Conservation (phyloP, 2,113 vertebrate species). For the Bostrychus sinensis region DNA sequence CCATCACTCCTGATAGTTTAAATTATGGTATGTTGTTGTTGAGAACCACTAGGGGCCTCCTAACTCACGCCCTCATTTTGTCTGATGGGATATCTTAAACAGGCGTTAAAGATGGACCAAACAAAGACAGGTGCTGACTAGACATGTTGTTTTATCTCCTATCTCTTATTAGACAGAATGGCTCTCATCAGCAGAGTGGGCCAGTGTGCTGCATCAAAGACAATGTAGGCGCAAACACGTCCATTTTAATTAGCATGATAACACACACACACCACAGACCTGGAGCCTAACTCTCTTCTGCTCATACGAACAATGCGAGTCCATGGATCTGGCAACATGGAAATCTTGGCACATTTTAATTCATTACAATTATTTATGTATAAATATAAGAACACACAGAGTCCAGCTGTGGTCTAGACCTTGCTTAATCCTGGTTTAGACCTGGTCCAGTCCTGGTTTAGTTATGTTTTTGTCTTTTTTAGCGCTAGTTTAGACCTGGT, state of each 20-base stretch:
- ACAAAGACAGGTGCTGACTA: constrained; percentile 56
- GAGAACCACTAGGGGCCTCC: background rate
- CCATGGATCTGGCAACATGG: constrained; percentile 31
- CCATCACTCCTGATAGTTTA: background rate
- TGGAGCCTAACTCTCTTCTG: constrained; percentile 25
- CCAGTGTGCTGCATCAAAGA: constrained; percentile 57
- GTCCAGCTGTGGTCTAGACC: constrained; percentile 13
- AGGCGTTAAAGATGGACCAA: constrained; percentile 30
- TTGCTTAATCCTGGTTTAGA: background rate
- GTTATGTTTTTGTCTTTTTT: background rate
- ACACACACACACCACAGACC: constrained; percentile 22
- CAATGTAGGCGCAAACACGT: constrained; percentile 40
- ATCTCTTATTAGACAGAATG: constrained; percentile 44
- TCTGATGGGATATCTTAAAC: constrained; percentile 37
- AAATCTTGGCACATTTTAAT: constrained; percentile 30
- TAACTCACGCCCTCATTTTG: constrained; percentile 13
- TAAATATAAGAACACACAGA: constrained; percentile 24
- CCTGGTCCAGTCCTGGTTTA: background rate
- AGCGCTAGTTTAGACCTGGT: background rate
- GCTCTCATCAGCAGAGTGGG: constrained; percentile 52
- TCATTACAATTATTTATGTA: constrained; percentile 39
- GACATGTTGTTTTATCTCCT: constrained; percentile 51
- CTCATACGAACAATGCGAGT: constrained; percentile 1
- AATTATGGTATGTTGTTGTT: background rate
- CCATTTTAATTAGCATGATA: constrained; percentile 58